Evolutionary conservation across 2,113 vertebrate genomes (phyloP).

Genomic region (Nyctibius bracteatus): DNA sequence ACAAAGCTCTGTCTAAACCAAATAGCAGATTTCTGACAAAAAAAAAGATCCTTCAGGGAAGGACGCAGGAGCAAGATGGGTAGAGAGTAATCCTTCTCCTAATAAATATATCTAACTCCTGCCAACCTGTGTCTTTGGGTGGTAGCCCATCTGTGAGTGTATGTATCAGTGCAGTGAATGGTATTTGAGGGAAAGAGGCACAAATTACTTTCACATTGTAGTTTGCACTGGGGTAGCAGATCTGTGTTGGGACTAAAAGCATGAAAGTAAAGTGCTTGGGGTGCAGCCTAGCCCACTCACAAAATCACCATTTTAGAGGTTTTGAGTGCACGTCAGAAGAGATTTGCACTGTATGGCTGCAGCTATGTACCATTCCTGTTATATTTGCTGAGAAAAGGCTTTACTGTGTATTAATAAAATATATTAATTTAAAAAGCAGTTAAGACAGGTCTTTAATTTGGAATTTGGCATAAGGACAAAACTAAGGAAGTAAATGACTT

Average conservation of each 20-base stretch:
- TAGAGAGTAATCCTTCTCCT: background rate
- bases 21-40: background rate
- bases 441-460: background rate
- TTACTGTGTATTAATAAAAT: background rate
- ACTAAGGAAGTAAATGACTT: background rate
- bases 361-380: background rate
- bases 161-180: background rate
- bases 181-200: background rate
- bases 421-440: background rate
- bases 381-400: background rate
- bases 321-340: background rate
- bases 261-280: background rate
- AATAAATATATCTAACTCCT: background rate
- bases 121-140: fast-evolving
- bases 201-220: background rate
- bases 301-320: background rate
- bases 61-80: background rate
- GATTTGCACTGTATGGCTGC: background rate
- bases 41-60: background rate
- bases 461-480: background rate
- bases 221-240: background rate
- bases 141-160: background rate
- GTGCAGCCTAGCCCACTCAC: background rate
- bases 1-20: background rate
- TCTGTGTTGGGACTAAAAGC: background rate